These are phyloP conservation scores for Acronicta leporina DNA, from an alignment of 2,888 invertebrate genomes.

Conservation along the genomic window DNA sequence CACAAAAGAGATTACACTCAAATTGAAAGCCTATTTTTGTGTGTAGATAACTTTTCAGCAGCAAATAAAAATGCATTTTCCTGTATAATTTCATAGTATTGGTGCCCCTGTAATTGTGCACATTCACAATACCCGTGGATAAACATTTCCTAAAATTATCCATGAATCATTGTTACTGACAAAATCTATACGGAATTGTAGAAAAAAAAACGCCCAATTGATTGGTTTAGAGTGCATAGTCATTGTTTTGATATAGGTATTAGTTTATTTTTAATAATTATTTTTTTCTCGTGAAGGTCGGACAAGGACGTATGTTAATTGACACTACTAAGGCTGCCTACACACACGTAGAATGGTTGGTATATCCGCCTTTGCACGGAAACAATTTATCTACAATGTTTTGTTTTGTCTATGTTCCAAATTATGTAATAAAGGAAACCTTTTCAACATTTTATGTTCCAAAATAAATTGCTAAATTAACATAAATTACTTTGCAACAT, in stretches of 20 bases:
- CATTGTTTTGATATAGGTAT: constrained; percentile 45
- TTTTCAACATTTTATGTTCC: no score
- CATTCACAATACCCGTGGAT: constrained; percentile 22
- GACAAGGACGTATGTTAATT: constrained; percentile 47
- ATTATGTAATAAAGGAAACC: no score
- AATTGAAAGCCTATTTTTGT: no score
- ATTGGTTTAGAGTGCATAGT: constrained; percentile 19
- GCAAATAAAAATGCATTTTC: constrained; percentile 12
- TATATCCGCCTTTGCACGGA: constrained; percentile 28
- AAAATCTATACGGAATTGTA: constrained; percentile 15
- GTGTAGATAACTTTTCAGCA: no score
- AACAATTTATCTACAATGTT: background rate
- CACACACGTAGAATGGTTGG: background rate
- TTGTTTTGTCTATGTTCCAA: no score
- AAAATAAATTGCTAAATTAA: no score
- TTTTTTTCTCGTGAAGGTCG: constrained; percentile 36
- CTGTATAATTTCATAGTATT: constrained; percentile 22
- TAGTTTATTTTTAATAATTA: constrained; percentile 11
- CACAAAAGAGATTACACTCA: no score
- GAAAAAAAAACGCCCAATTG: constrained; percentile 14
- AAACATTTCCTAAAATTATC: constrained; percentile 22
- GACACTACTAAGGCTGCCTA: constrained; percentile 1
- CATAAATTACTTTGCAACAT: no score
- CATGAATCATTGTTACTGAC: constrained; percentile 16
- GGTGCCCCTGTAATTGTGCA: constrained; percentile 1